These are phyloP conservation scores for Morbakka virulenta DNA, from an alignment of 30 jellyfish, hydroid and myxozoan genomes.

Conservation along the genomic window DNA sequence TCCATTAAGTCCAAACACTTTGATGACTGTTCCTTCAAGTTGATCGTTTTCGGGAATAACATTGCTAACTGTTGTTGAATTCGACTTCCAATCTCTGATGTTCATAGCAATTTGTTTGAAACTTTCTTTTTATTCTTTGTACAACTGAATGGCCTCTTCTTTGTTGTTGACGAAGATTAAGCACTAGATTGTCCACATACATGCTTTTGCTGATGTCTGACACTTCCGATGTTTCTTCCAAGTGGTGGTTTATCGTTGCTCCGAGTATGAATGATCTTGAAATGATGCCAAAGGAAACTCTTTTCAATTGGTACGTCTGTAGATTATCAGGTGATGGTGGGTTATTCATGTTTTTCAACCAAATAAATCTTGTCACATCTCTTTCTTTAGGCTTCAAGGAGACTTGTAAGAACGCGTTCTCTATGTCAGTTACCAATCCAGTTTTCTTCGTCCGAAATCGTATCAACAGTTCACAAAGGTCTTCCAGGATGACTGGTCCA, in stretches of 20 bases:
- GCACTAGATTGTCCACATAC: slow-evolving; percentile 26
- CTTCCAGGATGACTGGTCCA: too few relatives aligned
- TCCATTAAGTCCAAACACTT: slow-evolving; percentile 44
- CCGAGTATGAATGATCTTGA: slow-evolving; percentile 38
- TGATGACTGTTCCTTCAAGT: neutral
- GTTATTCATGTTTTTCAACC: too few relatives aligned
- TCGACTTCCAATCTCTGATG: too few relatives aligned
- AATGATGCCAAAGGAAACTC: slow-evolving; percentile 27
- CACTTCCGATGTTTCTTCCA: too few relatives aligned
- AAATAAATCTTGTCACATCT: too few relatives aligned
- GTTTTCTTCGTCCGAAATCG: slow-evolving; percentile 22
- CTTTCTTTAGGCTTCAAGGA: slow-evolving; percentile 26
- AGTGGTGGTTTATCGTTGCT: too few relatives aligned
- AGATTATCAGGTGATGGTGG: too few relatives aligned
- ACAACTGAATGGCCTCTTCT: too few relatives aligned
- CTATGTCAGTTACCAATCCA: slow-evolving; percentile 29
- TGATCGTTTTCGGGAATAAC: neutral
- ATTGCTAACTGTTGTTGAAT: neutral
- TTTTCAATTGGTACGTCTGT: slow-evolving; percentile 18
- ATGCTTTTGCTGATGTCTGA: too few relatives aligned
- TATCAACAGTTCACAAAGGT: slow-evolving; percentile 12
- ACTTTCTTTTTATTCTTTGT: slow-evolving; percentile 2
- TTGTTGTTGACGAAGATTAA: slow-evolving; percentile 8
- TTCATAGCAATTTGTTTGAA: neutral
- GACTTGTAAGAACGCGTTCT: too few relatives aligned